Conservation (phyloP, 2,888 invertebrate species). For the Pseudoips prasinana region DNA sequence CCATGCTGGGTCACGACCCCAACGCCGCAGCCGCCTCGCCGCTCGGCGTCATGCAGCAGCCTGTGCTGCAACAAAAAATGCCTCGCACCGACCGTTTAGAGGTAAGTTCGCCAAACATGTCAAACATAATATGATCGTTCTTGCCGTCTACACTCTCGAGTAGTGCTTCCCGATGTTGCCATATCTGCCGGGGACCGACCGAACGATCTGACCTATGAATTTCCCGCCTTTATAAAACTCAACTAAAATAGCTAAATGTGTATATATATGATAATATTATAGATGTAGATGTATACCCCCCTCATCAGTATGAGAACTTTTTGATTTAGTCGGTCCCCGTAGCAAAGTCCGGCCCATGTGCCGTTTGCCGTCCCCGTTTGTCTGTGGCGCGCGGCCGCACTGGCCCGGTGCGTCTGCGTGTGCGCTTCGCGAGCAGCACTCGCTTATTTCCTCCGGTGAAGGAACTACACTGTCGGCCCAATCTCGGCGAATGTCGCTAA, state of each 20-base stretch:
- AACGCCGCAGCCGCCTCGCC: conserved; percentile 89
- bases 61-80: conserved; percentile 96
- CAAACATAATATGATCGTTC: not conserved
- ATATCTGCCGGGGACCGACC: conserved; percentile 60
- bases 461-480: conserved; percentile 64
- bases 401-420: conserved; percentile 53
- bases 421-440: conserved; percentile 77
- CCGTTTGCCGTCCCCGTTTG: conserved; percentile 59
- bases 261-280: too few species aligned
- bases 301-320: not conserved
- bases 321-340: conserved; percentile 58
- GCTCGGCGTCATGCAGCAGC: conserved; percentile 92
- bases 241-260: too few species aligned
- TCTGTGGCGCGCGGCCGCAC: conserved; percentile 59
- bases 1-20: conserved; percentile 94
- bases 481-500: conserved; percentile 23
- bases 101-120: conserved; percentile 83
- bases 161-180: conserved; percentile 67
- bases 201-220: conserved; percentile 31
- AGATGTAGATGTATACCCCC: too few species aligned
- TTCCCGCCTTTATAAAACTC: not conserved
- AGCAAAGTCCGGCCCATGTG: conserved; percentile 50
- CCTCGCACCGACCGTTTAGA: conserved; percentile 97
- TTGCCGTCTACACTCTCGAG: conserved; percentile 40
- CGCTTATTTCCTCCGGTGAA: conserved; percentile 69